Base-by-base conservation (phyloP, 2,888 invertebrate genomes). In the Folsomia manolachei region DNA sequence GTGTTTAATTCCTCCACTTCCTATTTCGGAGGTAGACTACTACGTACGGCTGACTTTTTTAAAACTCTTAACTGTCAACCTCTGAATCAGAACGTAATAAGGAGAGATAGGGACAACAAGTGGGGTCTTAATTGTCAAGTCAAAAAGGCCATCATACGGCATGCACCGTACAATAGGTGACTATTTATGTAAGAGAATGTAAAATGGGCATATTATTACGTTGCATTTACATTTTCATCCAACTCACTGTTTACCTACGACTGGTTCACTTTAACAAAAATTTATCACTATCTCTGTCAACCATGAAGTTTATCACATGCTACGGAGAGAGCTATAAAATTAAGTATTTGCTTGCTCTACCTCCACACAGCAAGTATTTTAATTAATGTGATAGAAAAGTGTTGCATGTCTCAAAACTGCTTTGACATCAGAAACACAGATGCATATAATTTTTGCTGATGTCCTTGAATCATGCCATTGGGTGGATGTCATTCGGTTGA, bases 61-160 rank as follows among this genome's bases (percentile, higher is more conserved):
- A 21, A n/a, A n/a, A n/a, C n/a, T n/a, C 27, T 27, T n/a, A 66
- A 66, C 65, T 66, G 65, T 52, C 65, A 66, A 23, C 65, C 52
- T 4, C 23, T 60, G 60, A 39, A 56, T 56, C 18, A 56, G 7
- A 56, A 19, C 56, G 56, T 14, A 56, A 14, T 19, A 56, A 14
- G 18, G n/a, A 19, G n/a, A n/a, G 56, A 56, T 4, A 56, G 39
- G 18, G 56, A 9, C 56, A 56, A 56, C 56, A 56, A 56, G 56
- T 56, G 56, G 9, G n/a, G n/a, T 18, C 18, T 51, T 51, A 51
- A 51, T 51, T 51, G 51, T 51, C 9, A 51, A 51, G 18, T 51
- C 51, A 18, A 51, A 51, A 18, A 51, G 18, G 9, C 51, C 51
- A 9, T 51, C 18, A 18, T 51, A 9, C 18, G 51, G 9, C 18